Conservation (phyloP, 2,797 vertebrate genomes). For the Oryzias sinensis region DNA sequence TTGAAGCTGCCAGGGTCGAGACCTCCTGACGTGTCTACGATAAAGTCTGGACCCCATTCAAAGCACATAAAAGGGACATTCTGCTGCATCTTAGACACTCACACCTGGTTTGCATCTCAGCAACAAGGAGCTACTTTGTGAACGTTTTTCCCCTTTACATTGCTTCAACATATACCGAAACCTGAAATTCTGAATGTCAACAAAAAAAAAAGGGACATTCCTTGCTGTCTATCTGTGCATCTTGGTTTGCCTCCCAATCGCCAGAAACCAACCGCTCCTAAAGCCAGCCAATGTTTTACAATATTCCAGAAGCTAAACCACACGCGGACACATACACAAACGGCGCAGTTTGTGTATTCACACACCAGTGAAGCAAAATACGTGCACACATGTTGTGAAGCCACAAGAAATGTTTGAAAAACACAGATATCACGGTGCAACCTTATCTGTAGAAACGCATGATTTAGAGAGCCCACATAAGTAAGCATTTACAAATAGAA, state of each 20-base stretch:
- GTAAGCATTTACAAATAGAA: constrained; percentile 22
- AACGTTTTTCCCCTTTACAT: constrained; percentile 5
- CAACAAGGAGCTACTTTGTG: constrained; percentile 15
- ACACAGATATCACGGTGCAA: constrained; percentile 20
- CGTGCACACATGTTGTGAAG: constrained; percentile 20
- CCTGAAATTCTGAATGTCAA: background rate
- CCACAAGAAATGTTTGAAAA: constrained; percentile 36
- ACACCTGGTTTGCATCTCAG: constrained; percentile 26
- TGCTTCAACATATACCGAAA: background rate
- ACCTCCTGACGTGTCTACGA: constrained; percentile 26
- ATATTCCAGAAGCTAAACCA: constrained; percentile 21
- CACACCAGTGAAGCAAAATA: constrained; percentile 34
- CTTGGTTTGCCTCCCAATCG: background rate
- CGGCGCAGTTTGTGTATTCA: constrained; percentile 51
- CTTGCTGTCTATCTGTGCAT: constrained; percentile 5
- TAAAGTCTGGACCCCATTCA: constrained; percentile 29
- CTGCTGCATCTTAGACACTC: constrained; percentile 1
- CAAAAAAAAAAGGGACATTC: background rate
- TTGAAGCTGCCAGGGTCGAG: constrained; percentile 23
- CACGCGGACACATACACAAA: constrained; percentile 30
- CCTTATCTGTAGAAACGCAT: constrained; percentile 41
- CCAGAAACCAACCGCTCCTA: constrained; percentile 7
- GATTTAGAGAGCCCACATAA: constrained; percentile 15
- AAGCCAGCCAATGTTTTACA: background rate
- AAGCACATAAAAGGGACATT: constrained; percentile 27